Evolutionary conservation across 2,888 invertebrate genomes (phyloP), one percentile per base, ranked within the genome.

Genomic region (Anticlea derivata): DNA sequence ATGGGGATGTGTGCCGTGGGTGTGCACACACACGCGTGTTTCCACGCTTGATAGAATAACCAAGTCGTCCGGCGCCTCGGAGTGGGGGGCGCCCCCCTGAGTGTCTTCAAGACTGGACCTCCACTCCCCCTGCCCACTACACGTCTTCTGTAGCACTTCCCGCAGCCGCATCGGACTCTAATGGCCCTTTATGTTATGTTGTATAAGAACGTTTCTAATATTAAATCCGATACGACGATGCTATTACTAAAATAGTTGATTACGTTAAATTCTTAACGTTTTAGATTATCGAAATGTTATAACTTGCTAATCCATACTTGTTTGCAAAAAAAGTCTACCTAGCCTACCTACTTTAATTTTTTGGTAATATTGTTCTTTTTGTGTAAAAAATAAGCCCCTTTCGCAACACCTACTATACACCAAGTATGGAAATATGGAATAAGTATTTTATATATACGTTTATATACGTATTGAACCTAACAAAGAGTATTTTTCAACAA

Each of bases 21-120:
- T 72, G 73, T 6, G 20, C 45, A 45, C 75, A 65, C 56, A 68
- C 61, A 74, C 75, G 82, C 88, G 87, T 83, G 83, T 72, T 80
- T 75, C 79, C 80, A 82, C 83, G 89, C 86, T 87, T 90, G 89
- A 91, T 91, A 88, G 91, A 91, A 91, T 91, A 91, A 89, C 87
- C 91, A 89, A 89, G 88, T 85, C 86, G 88, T 80, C 85, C 83
- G 83, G 83, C 80, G 83, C 78, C 79, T 77, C 69, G 73, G 75
- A 75, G 71, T 61, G 65, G 68, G 66, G 65, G 67, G 68, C 60
- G 65, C 83, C 84, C 81, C 79, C 83, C 77, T 78, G 78, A 81
- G 81, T 82, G 81, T 88, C 88, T 87, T 86, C 75, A 87, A 88
- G 88, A 88, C 89, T 87, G 89, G 87, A 87, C 89, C 80, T 78